Percentiles rank a stretch among this genome's conserved stretches.
phyloP scores from a whole-genome alignment of 1,140 invertebrate genomes.

The Nymphalis io region DNA sequence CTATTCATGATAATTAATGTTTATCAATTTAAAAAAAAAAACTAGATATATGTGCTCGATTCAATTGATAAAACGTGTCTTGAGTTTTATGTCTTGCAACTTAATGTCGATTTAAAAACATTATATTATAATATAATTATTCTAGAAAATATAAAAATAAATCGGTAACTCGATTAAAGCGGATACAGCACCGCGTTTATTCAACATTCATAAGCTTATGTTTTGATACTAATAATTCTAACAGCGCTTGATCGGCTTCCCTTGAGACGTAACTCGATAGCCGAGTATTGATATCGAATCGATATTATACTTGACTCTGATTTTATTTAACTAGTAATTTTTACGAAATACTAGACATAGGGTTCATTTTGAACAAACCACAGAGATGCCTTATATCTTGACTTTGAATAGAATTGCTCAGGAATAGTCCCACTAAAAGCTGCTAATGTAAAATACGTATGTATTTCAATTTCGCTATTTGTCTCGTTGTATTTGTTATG shows the following conservation, averaged over 20 bases:
- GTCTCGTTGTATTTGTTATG: no score
- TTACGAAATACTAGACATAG: neutral
- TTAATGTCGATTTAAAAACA: neutral
- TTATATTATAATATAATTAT: neutral
- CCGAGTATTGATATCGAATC: constrained; percentile 31
- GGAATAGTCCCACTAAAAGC: no score
- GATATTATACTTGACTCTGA: constrained; percentile 21
- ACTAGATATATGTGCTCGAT: no score
- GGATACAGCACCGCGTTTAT: constrained; percentile 2
- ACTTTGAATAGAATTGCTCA: no score
- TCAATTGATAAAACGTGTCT: no score
- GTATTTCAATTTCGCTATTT: no score
- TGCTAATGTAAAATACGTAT: no score
- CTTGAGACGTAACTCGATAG: constrained; percentile 31
- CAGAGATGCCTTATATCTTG: no score
- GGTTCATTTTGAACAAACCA: no score
- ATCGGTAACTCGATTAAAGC: constrained; percentile 19
- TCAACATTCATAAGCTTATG: constrained; percentile 11
- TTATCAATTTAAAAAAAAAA: no score
- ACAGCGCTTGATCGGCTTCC: constrained; percentile 18
- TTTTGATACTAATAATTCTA: constrained; percentile 32
- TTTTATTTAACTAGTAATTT: constrained; percentile 17
- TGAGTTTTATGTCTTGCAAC: no score
- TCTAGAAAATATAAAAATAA: constrained; percentile 14
- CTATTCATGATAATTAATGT: no score